Evolutionary conservation across 2,888 invertebrate species (phyloP), one percentile per base, ranked within the genome.

Genomic region (Nemotelus pantherinus): DNA sequence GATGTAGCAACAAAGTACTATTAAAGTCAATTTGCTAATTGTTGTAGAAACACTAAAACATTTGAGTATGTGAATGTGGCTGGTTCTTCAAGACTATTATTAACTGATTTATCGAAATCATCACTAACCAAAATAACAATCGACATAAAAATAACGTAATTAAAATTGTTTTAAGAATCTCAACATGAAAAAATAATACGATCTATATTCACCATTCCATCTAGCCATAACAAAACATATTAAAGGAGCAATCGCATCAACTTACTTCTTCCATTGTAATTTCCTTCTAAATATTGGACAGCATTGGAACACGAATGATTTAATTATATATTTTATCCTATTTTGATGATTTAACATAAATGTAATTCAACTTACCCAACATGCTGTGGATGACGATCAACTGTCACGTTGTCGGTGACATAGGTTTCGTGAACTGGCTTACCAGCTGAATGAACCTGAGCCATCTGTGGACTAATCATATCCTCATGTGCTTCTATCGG

Each of bases 241-340:
- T 25, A 25, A 25, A 25, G 25, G 25, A 25, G 25, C 25, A 25
- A 25, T 25, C 25, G 25, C 25, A 25, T 25, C 25, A 25, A 93
- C 94, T 95, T 92, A 97, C 97, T 95, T 96, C 89, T 95, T 97
- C 97, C 97, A 97, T 88, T 95, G 95, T 84, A 97, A 92, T 89
- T 96, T 97, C 90, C 97, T 97, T 82, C 91, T 91, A 84, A 78
- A 77, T 10, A 44, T 67, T 68, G 58, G 67, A 2, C 1, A 77
- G 63, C 82, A 53, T 47, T 25, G 57, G 5, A 41, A 43, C 63
- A 63, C 65, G 43, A 47, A 80, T 10, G 50, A 41, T 44, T 25
- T 58, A n/a, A 10, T 58, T 58, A 58, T 58, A 58, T 1, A 53
- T 7, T 6, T 7, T 53, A 53, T 6, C 53, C 53, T 7, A 53